Percentiles rank a stretch among this genome's conserved stretches.
Conservation (phyloP, 1,140 invertebrate genomes). For the Lamellibrachia luymesi region DNA sequence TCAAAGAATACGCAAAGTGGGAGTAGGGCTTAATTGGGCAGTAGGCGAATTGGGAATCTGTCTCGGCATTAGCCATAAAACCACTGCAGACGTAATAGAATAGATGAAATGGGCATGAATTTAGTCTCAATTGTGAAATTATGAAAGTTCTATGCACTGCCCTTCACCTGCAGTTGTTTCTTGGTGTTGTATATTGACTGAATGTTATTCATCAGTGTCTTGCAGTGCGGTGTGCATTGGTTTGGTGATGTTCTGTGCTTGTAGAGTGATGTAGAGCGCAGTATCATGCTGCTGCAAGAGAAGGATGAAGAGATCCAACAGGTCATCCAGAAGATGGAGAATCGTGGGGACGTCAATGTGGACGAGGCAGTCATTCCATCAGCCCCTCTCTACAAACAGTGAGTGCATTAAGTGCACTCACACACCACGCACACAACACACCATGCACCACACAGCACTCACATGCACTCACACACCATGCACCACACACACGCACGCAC, state of each 20-base stretch:
- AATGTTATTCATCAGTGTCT: too few species aligned
- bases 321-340: slow-evolving; percentile 72
- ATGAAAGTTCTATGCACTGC: too few species aligned
- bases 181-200: too few species aligned
- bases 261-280: slow-evolving; percentile 74
- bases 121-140: too few species aligned
- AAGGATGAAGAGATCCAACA: slow-evolving; percentile 84
- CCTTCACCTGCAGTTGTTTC: too few species aligned
- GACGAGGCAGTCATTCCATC: slow-evolving; percentile 97
- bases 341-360: slow-evolving; percentile 80
- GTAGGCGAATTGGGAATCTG: too few species aligned
- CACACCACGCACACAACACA: neutral
- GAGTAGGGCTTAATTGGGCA: too few species aligned
- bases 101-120: too few species aligned
- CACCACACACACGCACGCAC: neutral
- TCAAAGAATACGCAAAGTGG: too few species aligned
- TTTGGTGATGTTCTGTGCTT: neutral
- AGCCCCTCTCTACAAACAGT: slow-evolving; percentile 92
- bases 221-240: too few species aligned
- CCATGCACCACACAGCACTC: neutral
- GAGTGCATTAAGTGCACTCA: slow-evolving; percentile 30
- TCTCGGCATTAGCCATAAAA: too few species aligned
- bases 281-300: slow-evolving; percentile 76
- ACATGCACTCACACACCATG: neutral
- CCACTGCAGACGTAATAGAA: too few species aligned